These are phyloP conservation scores for Acomys russatus DNA, from an alignment of 2,797 vertebrate genomes.

Conservation along the genomic window DNA sequence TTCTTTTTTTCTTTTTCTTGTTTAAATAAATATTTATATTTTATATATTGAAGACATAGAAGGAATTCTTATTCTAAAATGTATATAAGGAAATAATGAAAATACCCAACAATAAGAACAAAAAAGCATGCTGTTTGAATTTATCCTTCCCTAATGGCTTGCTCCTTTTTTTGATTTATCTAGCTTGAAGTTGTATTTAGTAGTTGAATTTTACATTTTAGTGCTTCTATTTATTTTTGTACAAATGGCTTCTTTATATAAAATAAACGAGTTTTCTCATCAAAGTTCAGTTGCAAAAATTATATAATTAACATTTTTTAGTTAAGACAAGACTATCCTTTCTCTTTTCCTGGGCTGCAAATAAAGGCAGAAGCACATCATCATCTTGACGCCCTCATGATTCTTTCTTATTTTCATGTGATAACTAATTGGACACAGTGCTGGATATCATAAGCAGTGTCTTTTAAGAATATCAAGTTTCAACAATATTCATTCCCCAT, in stretches of 20 bases:
- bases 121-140: background rate
- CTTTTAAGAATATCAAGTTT: background rate
- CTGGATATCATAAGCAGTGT: background rate
- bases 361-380: slow-evolving; percentile 14
- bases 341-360: background rate
- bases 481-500: background rate
- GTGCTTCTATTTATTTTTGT: slow-evolving; percentile 30
- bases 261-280: slow-evolving; percentile 28
- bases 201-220: slow-evolving; percentile 6
- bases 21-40: background rate
- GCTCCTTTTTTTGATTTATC: background rate
- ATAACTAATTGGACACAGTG: background rate
- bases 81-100: background rate
- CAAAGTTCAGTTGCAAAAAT: slow-evolving; percentile 31
- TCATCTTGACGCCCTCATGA: background rate
- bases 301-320: slow-evolving; percentile 43
- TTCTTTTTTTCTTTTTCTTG: background rate
- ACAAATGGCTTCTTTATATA: background rate
- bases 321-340: slow-evolving; percentile 24
- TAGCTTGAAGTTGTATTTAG: background rate
- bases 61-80: slow-evolving; percentile 16
- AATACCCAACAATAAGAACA: background rate
- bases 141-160: background rate
- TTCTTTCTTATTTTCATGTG: background rate
- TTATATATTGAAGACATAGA: background rate